Conservation (phyloP, 2,797 vertebrate genomes). For the Sparidentex hasta region DNA sequence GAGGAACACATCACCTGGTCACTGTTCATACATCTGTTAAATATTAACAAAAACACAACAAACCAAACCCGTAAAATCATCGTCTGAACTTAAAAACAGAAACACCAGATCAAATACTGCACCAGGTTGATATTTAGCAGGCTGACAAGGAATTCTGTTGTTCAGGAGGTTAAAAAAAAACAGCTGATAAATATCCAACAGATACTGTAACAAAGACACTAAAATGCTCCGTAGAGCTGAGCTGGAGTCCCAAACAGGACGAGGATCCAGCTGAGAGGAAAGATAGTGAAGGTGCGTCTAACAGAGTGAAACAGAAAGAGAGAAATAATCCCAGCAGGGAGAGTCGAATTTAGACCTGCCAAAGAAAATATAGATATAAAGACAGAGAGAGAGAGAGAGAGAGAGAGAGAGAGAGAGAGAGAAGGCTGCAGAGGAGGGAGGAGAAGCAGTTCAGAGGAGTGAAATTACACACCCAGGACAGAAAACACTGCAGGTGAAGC, state of each 20-base stretch:
- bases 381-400: too few species aligned
- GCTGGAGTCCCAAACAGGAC: not conserved
- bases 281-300: not conserved
- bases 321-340: slow-evolving; percentile 5
- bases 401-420: not conserved
- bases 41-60: not conserved
- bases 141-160: too few species aligned
- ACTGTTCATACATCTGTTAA: not conserved
- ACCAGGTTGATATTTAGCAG: not conserved
- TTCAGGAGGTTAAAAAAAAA: not conserved
- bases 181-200: not conserved
- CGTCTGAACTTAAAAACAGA: not conserved
- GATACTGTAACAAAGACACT: not conserved
- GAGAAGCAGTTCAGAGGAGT: not conserved
- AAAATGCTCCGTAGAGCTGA: not conserved
- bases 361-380: slow-evolving; percentile 7
- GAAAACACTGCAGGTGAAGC: slow-evolving; percentile 24
- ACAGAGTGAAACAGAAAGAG: slow-evolving; percentile 2
- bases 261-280: not conserved
- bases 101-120: not conserved
- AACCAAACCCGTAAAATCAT: not conserved
- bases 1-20: not conserved
- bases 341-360: not conserved
- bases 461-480: slow-evolving; percentile 10
- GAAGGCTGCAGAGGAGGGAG: not conserved